Conservation (phyloP, 2,113 vertebrate species). For the Psilopsiagon aymara region DNA sequence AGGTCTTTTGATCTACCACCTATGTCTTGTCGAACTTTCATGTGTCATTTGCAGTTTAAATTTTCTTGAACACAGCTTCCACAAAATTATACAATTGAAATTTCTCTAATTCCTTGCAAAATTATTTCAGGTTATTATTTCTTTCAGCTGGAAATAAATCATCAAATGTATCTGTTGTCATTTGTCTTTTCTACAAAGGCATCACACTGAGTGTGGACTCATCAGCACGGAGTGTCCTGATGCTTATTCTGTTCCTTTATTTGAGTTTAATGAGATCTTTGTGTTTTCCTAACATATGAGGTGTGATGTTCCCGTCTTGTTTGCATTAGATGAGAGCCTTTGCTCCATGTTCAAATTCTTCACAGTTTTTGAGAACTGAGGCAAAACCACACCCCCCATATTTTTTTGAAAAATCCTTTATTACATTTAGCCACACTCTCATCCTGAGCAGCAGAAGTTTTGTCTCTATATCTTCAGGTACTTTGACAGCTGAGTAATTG, state of each 20-base stretch:
- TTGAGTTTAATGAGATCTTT: not conserved
- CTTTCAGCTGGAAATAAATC: not conserved
- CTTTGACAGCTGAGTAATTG: not conserved
- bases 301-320: not conserved
- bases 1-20: not conserved
- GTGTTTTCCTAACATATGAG: not conserved
- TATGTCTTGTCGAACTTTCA: not conserved
- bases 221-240: not conserved
- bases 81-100: not conserved
- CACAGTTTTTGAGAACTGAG: not conserved
- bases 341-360: not conserved
- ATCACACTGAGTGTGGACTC: not conserved
- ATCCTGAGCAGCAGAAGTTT: not conserved
- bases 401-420: not conserved
- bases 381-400: not conserved
- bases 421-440: not conserved
- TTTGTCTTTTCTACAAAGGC: conserved; percentile 3
- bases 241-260: not conserved
- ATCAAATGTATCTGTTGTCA: not conserved
- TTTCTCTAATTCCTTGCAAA: not conserved
- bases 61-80: not conserved
- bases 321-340: not conserved
- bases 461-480: not conserved
- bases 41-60: not conserved
- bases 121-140: not conserved